Base-by-base conservation (phyloP, 2,113 vertebrate species). In the Lagenorhynchus albirostris region DNA sequence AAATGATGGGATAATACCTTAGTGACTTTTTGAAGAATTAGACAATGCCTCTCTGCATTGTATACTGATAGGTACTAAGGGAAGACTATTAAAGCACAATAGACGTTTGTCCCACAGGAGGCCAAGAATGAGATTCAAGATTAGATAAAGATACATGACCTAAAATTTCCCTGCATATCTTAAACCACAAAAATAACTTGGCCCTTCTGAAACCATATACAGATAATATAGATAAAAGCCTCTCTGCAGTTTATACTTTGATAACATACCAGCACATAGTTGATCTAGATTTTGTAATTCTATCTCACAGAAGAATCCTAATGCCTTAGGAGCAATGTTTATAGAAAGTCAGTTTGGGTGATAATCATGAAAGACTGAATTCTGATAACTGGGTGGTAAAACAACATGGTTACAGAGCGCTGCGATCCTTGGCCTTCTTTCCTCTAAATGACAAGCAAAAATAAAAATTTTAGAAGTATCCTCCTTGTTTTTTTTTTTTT, bases 11-110 rank as follows among this genome's bases (percentile, higher is more conserved):
- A 74, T 68, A 71, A 63, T 73, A 73, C 14, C 12, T 6, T 81
- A 91, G 8, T 70, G n/a, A 88, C n/a, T 68, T 91, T 85, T 65
- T 94, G 20, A 84, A 63, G 87, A 91, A 74, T n/a, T 58, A 87
- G 76, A 26, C 73, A 65, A 71, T 81, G 36, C 5, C 20, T 81
- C 25, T 8, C 38, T 88, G 18, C 33, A 25, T 70, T 74, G 1
- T 53, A n/a, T 53, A 79, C 44, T 58, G 29, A 55, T 84, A 14
- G 4, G 12, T 38, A 70, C n/a, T 38, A 23, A 82, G 33, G 26
- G 60, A 92, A 67, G 55, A 50, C 25, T 53, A 31, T 36, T 67
- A 68, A 96, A 84, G 58, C 31, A 15, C 65, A 77, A 84, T 62
- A 73, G 44, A 77, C 1, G 81, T 68, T 73, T 73, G 23, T 88